Percentiles rank a stretch among this genome's conserved stretches.
Evolutionary conservation across 2,888 invertebrate species (phyloP).

Genomic region (Mythimna albipuncta): DNA sequence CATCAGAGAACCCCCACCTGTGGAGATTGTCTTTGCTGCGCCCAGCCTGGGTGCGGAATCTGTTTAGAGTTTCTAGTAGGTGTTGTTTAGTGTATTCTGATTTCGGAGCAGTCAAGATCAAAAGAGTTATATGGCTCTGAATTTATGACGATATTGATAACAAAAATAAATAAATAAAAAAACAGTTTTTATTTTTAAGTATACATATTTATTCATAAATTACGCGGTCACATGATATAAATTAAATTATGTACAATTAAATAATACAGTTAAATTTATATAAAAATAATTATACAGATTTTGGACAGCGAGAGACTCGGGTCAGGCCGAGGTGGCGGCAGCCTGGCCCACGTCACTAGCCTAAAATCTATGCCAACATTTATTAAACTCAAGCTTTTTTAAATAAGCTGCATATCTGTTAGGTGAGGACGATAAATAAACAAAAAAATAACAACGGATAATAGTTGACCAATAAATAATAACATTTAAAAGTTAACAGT

Average conservation of each 20-base stretch:
- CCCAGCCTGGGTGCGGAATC: too few species aligned
- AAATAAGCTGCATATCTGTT: conserved; percentile 86
- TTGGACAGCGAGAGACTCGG: conserved; percentile 69
- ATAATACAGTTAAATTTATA: conserved; percentile 89
- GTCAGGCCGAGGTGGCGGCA: conserved; percentile 82
- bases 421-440: conserved; percentile 80
- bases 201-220: conserved; percentile 90
- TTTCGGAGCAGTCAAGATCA: background rate
- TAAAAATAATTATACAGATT: conserved; percentile 86
- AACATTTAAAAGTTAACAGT: conserved; percentile 85
- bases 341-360: conserved; percentile 64
- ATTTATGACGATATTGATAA: background rate
- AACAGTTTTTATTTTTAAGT: conserved; percentile 80
- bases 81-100: background rate
- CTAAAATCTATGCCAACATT: conserved; percentile 78
- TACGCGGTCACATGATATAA: conserved; percentile 89
- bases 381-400: conserved; percentile 86
- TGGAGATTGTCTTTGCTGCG: too few species aligned
- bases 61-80: too few species aligned
- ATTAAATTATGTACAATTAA: conserved; percentile 90
- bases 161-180: conserved; percentile 70
- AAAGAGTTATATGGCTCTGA: background rate
- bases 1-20: too few species aligned
- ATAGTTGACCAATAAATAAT: conserved; percentile 77
- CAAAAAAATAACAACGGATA: conserved; percentile 69